phyloP scores from a whole-genome alignment of 2,888 invertebrate species.

The Polymixis flavicincta region DNA sequence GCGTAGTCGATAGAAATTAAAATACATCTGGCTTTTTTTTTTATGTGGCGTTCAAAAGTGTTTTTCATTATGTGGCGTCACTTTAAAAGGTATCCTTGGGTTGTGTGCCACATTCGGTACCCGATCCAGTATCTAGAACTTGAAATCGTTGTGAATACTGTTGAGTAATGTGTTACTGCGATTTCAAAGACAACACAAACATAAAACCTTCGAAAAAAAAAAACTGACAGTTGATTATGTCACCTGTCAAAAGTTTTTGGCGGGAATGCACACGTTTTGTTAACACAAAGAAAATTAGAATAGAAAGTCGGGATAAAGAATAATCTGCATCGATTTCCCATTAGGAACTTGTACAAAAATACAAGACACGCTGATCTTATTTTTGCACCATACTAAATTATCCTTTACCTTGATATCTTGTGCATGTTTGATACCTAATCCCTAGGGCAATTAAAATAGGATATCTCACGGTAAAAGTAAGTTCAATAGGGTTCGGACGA shows the following conservation, averaged over 20 bases:
- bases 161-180: neutral
- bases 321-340: neutral
- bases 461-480: neutral
- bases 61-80: too few species aligned
- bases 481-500: neutral
- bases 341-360: neutral
- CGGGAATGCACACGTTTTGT: neutral
- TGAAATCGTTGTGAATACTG: neutral
- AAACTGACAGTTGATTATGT: neutral
- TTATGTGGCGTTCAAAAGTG: neutral
- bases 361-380: neutral
- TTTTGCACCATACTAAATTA: neutral
- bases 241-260: neutral
- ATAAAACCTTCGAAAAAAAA: neutral
- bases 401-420: neutral
- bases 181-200: neutral
- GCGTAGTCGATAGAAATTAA: neutral
- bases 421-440: too few species aligned
- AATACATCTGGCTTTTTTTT: neutral
- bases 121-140: neutral
- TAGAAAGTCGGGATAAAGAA: neutral
- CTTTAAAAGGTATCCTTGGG: too few species aligned
- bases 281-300: neutral
- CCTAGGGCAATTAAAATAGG: slow-evolving; percentile 10
- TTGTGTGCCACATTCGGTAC: neutral